Evolutionary conservation across 2,113 vertebrate species (phyloP).

Genomic region (Pangasianodon gigas): DNA sequence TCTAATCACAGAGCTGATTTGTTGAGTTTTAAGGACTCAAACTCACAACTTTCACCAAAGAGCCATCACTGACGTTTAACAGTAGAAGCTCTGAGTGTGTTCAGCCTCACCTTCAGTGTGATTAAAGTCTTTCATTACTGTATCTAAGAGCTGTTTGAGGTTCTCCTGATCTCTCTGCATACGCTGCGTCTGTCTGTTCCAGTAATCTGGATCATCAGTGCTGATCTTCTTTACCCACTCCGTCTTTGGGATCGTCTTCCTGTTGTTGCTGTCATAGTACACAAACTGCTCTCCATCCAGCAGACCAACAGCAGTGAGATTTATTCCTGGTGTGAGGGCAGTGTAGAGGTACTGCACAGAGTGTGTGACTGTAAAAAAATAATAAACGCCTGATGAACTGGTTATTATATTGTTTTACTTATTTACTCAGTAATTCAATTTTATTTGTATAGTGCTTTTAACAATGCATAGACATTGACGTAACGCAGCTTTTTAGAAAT

Average conservation of each 20-base stretch:
- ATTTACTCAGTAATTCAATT: no score
- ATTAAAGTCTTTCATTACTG: neutral
- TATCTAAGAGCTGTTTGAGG: neutral
- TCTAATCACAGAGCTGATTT: no score
- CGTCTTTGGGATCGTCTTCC: neutral
- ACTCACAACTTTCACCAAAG: neutral
- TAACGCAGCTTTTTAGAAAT: no score
- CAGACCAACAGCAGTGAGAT: neutral
- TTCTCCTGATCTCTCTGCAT: neutral
- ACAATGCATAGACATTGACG: no score
- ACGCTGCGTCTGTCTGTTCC: neutral
- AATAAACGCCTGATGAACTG: neutral
- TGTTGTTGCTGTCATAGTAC: slow-evolving; percentile 32
- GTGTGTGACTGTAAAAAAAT: neutral
- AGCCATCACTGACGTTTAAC: no score
- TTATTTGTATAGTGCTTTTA: no score
- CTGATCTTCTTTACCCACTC: slow-evolving; percentile 24
- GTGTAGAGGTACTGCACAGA: slow-evolving; percentile 48
- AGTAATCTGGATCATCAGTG: neutral
- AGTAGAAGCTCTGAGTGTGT: neutral
- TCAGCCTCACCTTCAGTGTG: neutral
- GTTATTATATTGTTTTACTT: no score
- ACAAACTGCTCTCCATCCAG: slow-evolving; percentile 47
- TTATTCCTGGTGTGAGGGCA: rapidly evolving
- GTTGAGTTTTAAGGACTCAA: rapidly evolving